Conservation (phyloP, 2,888 invertebrate genomes). For the Kryphioiulus occultus region DNA sequence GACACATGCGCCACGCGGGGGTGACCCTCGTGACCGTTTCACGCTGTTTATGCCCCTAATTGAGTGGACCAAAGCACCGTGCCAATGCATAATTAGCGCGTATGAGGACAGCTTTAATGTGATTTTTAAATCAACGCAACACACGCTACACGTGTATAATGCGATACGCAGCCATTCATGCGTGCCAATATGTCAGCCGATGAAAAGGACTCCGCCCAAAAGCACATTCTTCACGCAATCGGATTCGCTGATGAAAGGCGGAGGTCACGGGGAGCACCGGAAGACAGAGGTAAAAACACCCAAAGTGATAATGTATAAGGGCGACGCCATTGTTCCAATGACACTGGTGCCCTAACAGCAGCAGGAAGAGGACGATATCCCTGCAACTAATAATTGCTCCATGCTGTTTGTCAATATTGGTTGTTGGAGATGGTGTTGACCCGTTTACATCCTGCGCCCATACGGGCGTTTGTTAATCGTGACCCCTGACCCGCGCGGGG, state of each 20-base stretch:
- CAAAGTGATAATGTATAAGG: neutral
- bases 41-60: slow-evolving; percentile 5
- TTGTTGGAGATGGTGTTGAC: neutral
- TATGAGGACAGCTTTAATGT: slow-evolving; percentile 5
- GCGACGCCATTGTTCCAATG: neutral
- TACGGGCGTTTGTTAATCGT: neutral
- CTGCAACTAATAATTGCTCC: slow-evolving; percentile 20
- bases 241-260: neutral
- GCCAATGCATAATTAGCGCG: slow-evolving; percentile 24
- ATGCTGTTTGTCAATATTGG: slow-evolving; percentile 31
- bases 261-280: neutral
- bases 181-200: slow-evolving; percentile 5
- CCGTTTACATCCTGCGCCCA: slow-evolving; percentile 16
- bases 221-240: slow-evolving; percentile 25
- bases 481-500: neutral
- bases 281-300: neutral
- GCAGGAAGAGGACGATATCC: neutral
- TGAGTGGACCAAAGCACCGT: slow-evolving; percentile 6
- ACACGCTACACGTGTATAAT: neutral
- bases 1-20: slow-evolving; percentile 7
- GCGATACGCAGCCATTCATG: neutral
- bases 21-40: slow-evolving; percentile 40
- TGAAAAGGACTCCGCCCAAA: slow-evolving; percentile 36
- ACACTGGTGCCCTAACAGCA: neutral
- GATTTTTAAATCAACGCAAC: slow-evolving; percentile 11